These are phyloP conservation scores for Lates calcarifer DNA, from an alignment of 2,113 vertebrate species.

Conservation along the genomic window DNA sequence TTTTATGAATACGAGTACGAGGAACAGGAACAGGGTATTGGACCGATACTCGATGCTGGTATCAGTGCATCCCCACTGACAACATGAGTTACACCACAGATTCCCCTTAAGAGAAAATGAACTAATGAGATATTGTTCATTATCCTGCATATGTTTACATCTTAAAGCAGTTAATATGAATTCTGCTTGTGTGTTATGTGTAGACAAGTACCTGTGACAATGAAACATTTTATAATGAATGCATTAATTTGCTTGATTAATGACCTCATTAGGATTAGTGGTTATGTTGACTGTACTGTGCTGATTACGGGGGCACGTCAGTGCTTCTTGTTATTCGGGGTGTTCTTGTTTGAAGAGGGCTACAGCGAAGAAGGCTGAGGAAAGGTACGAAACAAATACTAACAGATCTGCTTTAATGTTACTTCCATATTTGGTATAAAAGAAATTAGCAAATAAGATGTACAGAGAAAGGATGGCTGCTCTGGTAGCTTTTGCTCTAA, in stretches of 20 bases:
- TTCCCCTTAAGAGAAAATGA: not conserved
- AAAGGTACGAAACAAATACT: constrained; percentile 15
- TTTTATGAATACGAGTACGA: too few species aligned
- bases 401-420: not conserved
- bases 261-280: constrained; percentile 55
- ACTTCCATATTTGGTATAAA: not conserved
- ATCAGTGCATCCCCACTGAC: too few species aligned
- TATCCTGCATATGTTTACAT: constrained; percentile 21
- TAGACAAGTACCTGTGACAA: constrained; percentile 6
- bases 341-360: constrained; percentile 39
- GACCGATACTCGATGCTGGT: too few species aligned
- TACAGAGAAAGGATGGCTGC: not conserved
- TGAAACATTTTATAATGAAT: constrained; percentile 44
- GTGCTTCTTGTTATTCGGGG: constrained; percentile 41
- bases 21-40: too few species aligned
- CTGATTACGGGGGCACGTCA: constrained; percentile 44
- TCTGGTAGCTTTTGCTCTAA: not conserved
- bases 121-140: not conserved
- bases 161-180: not conserved
- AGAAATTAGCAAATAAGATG: not conserved
- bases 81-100: not conserved
- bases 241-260: constrained; percentile 59
- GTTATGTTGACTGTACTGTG: constrained; percentile 8
- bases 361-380: not conserved
- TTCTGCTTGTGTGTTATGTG: not conserved